phyloP scores from a whole-genome alignment of 37 sponge, comb jelly and placozoan genomes.

The Geodia barretti region DNA sequence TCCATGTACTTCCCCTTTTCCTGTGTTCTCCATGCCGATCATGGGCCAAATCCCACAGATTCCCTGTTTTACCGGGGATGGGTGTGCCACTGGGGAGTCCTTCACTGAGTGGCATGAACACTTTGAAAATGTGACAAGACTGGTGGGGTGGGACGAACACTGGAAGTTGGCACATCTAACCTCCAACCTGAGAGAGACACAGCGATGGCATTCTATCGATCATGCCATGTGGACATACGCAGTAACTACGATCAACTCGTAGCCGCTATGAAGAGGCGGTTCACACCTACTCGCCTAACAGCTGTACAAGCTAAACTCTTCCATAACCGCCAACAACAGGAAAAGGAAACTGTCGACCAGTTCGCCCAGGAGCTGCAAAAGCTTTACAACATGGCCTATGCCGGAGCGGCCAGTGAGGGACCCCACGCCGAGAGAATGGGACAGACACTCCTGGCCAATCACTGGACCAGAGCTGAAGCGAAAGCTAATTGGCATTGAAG shows the following conservation, averaged over 20 bases:
- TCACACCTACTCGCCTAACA: slow-evolving; percentile 32
- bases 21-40: no score
- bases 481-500: slow-evolving; percentile 29
- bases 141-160: slow-evolving; percentile 22
- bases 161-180: slow-evolving; percentile 29
- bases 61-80: slow-evolving; percentile 38
- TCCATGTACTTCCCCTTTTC: no score
- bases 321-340: slow-evolving; percentile 23
- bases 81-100: neutral
- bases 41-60: no score
- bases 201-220: slow-evolving; percentile 40
- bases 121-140: slow-evolving; percentile 23
- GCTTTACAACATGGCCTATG: slow-evolving; percentile 35
- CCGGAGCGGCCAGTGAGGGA: no score
- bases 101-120: slow-evolving; percentile 45
- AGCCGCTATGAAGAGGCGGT: slow-evolving; percentile 23
- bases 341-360: slow-evolving; percentile 17
- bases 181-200: slow-evolving; percentile 25
- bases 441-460: slow-evolving; percentile 21
- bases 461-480: slow-evolving; percentile 20
- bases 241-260: slow-evolving; percentile 17
- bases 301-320: slow-evolving; percentile 38
- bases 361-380: slow-evolving; percentile 40
- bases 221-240: slow-evolving; percentile 14
- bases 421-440: slow-evolving; percentile 33